Percentiles rank a stretch among this genome's conserved stretches.
Conservation (phyloP, 2,797 vertebrate genomes). For the Enteromius paludinosus region DNA sequence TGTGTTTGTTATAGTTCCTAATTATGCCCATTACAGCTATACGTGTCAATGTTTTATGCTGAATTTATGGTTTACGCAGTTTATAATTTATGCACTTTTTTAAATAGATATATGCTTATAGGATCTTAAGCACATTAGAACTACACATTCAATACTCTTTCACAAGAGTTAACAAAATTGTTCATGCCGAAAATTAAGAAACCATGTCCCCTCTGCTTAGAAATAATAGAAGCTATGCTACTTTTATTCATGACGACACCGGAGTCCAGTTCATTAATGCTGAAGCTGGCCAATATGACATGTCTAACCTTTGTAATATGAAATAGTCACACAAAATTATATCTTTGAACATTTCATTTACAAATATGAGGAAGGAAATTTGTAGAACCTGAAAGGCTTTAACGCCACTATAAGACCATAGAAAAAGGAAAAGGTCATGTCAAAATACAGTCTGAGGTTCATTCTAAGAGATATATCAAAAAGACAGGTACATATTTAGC, state of each 20-base stretch:
- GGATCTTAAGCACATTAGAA: neutral
- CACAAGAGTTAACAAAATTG: neutral
- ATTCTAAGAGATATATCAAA: conserved; percentile 34
- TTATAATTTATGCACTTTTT: neutral
- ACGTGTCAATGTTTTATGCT: neutral
- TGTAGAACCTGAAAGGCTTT: conserved; percentile 12
- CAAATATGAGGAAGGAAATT: conserved; percentile 38
- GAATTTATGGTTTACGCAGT: neutral
- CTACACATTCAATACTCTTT: neutral
- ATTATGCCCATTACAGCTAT: neutral
- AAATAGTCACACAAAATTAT: conserved; percentile 11
- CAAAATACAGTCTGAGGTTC: conserved; percentile 68
- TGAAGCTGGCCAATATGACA: conserved; percentile 28
- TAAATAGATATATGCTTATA: neutral
- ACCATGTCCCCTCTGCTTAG: neutral
- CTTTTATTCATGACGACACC: conserved; percentile 23
- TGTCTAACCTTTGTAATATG: conserved; percentile 32
- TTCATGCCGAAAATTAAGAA: conserved; percentile 21
- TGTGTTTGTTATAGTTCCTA: neutral
- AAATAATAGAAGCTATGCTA: neutral
- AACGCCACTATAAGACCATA: conserved; percentile 53
- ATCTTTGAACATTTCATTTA: conserved; percentile 34
- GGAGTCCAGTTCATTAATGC: neutral
- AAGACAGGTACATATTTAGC: conserved; percentile 68
- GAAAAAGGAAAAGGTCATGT: conserved; percentile 72